phyloP scores from a whole-genome alignment of 2,888 invertebrate species.

The Scaptomyza caliginosa region DNA sequence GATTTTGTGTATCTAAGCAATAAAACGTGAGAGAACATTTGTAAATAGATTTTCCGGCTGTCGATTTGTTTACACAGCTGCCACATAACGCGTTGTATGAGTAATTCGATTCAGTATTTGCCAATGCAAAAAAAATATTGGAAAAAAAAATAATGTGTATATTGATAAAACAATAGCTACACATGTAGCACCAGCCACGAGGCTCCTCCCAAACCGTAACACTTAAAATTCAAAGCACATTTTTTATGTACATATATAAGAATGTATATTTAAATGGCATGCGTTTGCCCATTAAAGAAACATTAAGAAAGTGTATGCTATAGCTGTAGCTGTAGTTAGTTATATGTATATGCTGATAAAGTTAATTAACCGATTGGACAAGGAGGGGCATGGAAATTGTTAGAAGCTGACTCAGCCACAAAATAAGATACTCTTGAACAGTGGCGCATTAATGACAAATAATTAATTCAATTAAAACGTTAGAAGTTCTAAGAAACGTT shows the following conservation, averaged over 20 bases:
- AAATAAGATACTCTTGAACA: slow-evolving; percentile 49
- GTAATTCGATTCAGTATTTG: slow-evolving; percentile 32
- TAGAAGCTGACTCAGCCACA: slow-evolving; percentile 73
- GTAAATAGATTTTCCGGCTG: slow-evolving; percentile 26
- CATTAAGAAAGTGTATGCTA: slow-evolving; percentile 12
- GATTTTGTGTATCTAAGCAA: slow-evolving; percentile 93
- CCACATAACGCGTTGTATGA: slow-evolving; percentile 26
- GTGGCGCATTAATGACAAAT: slow-evolving; percentile 35
- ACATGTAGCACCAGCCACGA: slow-evolving; percentile 28
- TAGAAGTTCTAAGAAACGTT: background rate
- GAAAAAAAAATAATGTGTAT: slow-evolving; percentile 8
- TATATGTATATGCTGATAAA: slow-evolving; percentile 68
- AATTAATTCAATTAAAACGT: slow-evolving; percentile 17
- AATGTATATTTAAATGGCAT: slow-evolving; percentile 33
- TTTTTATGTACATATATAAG: slow-evolving; percentile 7
- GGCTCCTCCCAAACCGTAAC: slow-evolving; percentile 14
- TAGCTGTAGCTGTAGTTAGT: slow-evolving; percentile 24
- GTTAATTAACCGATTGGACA: slow-evolving; percentile 66
- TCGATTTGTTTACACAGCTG: slow-evolving; percentile 71
- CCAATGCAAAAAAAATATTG: slow-evolving; percentile 12
- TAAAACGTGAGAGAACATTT: slow-evolving; percentile 18
- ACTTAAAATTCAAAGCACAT: slow-evolving; percentile 67
- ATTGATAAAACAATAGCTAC: slow-evolving; percentile 56
- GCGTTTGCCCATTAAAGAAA: slow-evolving; percentile 50
- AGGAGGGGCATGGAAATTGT: slow-evolving; percentile 62